phyloP scores from a whole-genome alignment of 2,888 invertebrate genomes.

The Notodonta dromedarius region DNA sequence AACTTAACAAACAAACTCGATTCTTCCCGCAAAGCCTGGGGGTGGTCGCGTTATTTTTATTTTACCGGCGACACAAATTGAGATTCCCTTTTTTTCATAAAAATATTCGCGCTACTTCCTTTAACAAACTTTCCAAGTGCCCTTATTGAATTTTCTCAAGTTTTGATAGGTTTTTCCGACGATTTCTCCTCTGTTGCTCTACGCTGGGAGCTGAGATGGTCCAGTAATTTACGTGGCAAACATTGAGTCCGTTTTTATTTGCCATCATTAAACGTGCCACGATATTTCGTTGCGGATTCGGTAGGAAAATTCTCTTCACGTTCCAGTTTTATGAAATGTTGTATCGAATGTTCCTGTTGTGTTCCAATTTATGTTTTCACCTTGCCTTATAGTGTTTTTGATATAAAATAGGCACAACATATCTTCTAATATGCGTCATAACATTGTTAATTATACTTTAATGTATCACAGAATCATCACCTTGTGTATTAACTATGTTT shows the following conservation, averaged over 20 bases:
- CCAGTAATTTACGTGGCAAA: slow-evolving; percentile 70
- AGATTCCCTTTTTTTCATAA: slow-evolving; percentile 68
- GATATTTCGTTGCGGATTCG: neutral
- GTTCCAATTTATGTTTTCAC: slow-evolving; percentile 26
- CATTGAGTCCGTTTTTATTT: slow-evolving; percentile 41
- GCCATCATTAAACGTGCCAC: slow-evolving; percentile 16
- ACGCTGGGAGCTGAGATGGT: slow-evolving; percentile 61
- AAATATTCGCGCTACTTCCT: slow-evolving; percentile 77
- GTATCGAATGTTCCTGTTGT: slow-evolving; percentile 7
- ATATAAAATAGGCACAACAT: no score
- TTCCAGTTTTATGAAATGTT: neutral
- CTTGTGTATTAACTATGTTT: no score
- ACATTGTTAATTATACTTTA: no score
- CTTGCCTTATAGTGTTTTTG: no score
- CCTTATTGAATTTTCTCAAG: slow-evolving; percentile 83
- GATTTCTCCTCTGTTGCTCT: slow-evolving; percentile 74
- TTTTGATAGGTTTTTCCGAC: slow-evolving; percentile 83
- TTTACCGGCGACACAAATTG: slow-evolving; percentile 76
- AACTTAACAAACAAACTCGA: slow-evolving; percentile 65
- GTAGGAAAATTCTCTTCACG: neutral
- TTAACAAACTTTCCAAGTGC: slow-evolving; percentile 81
- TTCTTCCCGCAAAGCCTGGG: slow-evolving; percentile 52
- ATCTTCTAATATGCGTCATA: no score
- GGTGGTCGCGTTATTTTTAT: slow-evolving; percentile 62
- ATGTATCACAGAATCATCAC: no score